Conservation (phyloP, 2,113 vertebrate species). For the Tragelaphus scriptus region DNA sequence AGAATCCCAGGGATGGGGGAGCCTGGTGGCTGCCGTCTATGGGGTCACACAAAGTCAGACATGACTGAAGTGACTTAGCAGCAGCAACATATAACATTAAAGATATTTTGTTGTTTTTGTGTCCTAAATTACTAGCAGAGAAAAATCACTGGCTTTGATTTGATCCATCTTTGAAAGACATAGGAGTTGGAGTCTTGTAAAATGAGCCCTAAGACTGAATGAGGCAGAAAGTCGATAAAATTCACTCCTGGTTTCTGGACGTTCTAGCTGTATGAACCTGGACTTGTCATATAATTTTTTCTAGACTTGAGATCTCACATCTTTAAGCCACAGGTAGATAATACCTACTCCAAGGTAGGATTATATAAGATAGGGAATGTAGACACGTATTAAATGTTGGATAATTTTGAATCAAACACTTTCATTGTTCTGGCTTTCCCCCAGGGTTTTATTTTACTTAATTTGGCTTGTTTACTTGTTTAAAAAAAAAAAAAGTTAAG, state of each 20-base stretch:
- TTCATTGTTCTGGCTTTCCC: background rate
- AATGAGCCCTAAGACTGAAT: background rate
- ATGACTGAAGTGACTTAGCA: too few relatives aligned
- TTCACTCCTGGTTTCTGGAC: background rate
- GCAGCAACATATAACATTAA: background rate
- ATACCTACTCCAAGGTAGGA: background rate
- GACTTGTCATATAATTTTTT: background rate
- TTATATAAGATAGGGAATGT: background rate
- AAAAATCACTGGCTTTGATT: background rate
- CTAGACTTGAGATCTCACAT: background rate
- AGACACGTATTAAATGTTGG: background rate
- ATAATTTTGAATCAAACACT: background rate
- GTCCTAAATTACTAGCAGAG: background rate
- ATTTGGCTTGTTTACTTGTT: background rate
- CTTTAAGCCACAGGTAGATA: background rate
- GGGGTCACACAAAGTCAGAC: too few relatives aligned
- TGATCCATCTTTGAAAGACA: background rate
- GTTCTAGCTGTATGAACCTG: background rate
- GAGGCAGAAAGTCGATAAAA: background rate
- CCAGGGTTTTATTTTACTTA: background rate
- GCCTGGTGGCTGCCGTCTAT: too few relatives aligned
- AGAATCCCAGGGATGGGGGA: too few relatives aligned
- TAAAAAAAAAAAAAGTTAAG: background rate
- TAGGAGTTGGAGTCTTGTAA: background rate
- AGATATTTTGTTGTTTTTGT: background rate